Percentiles rank a stretch among this genome's conserved stretches.
These are phyloP conservation scores for Harpagifer antarcticus DNA, from an alignment of 2,797 vertebrate genomes.

Conservation along the genomic window DNA sequence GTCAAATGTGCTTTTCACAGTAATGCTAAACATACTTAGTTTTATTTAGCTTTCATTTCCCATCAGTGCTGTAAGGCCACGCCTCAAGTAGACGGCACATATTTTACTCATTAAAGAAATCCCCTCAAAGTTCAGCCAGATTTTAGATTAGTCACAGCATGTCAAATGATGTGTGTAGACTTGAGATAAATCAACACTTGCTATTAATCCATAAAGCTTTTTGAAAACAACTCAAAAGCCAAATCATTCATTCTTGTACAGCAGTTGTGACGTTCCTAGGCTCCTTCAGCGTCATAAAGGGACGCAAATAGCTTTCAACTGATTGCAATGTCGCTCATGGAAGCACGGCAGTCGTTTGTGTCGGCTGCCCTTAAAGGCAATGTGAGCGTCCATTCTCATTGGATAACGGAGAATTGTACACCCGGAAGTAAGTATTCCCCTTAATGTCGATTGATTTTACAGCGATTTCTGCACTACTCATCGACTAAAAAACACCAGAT, in stretches of 20 bases:
- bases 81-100: slow-evolving; percentile 52
- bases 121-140: slow-evolving; percentile 47
- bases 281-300: too few relatives aligned
- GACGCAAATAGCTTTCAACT: too few relatives aligned
- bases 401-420: too few relatives aligned
- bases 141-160: slow-evolving; percentile 64
- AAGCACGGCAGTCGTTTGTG: too few relatives aligned
- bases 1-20: slow-evolving; percentile 28
- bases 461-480: too few relatives aligned
- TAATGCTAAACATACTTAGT: slow-evolving; percentile 34
- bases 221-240: slow-evolving; percentile 28
- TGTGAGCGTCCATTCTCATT: too few relatives aligned
- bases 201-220: slow-evolving; percentile 23
- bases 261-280: too few relatives aligned
- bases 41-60: slow-evolving; percentile 58
- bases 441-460: too few relatives aligned
- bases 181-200: slow-evolving; percentile 43
- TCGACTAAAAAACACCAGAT: too few relatives aligned
- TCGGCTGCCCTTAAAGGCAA: too few relatives aligned
- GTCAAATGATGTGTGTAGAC: slow-evolving; percentile 37
- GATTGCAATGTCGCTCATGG: too few relatives aligned
- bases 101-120: slow-evolving; percentile 59
- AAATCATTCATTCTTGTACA: slow-evolving; percentile 1
- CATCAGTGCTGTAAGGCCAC: slow-evolving; percentile 44
- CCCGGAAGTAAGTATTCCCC: too few relatives aligned